Evolutionary conservation across 2,888 invertebrate genomes (phyloP), one percentile per base, ranked within the genome.

Genomic region (Cryptus viduatorius): DNA sequence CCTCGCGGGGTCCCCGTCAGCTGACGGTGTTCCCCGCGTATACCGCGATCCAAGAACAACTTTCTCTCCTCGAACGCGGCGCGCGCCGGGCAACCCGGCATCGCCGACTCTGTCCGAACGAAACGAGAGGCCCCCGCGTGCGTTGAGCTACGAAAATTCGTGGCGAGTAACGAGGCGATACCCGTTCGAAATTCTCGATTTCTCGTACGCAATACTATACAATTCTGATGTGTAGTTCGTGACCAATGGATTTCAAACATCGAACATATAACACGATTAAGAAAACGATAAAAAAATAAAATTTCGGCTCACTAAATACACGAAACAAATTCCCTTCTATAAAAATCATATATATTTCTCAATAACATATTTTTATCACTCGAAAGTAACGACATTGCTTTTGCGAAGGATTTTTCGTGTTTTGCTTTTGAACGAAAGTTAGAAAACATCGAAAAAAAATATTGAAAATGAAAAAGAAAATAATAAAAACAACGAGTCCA

Each of bases 1-100:
- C 44, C 29, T 67, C 72, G 44, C 44, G 46, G 10, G 8, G 29
- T 12, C 77, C 65, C 42, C 53, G 73, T 85, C 85, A 84, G 87
- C 86, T 82, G 86, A 86, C 85, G 79, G 37, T 37, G 65, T 59
- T 56, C 16, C 80, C 61, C 46, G 53, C 72, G 46, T 75, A 42
- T 75, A 42, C 73, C 67, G 31, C 24, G 53, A 77, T 67, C 53
- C 67, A 77, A 77, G 80, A 84, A 84, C 84, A 84, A 80, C 84
- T 84, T 84, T 84, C 84, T 84, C 84, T 24, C 56, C 56, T 56
- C 56, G 24, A 4, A 12, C 19, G 56, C 10, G 19, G 12, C 24
- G 53, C 24, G 53, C 53, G 24, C 56, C 10, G 16, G 56, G 19
- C 8, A 19, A 56, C 12, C 24, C 56, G 56, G 19, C 56, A 56